Percentiles rank a stretch among this genome's conserved stretches.
phyloP scores from a whole-genome alignment of 2,113 vertebrate genomes.

The Sarotherodon lohbergeri region DNA sequence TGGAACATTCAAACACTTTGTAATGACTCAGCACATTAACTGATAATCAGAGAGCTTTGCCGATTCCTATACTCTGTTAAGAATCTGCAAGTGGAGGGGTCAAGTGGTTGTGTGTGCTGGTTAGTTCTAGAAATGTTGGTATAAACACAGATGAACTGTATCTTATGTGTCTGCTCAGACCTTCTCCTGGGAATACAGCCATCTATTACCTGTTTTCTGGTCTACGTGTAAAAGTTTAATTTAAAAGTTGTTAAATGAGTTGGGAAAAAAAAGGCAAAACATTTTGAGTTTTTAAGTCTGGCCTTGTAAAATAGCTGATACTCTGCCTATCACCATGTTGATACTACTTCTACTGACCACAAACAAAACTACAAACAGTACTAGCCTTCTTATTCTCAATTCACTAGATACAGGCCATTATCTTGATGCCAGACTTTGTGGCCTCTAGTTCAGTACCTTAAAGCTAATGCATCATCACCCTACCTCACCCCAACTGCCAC shows the following conservation, averaged over 20 bases:
- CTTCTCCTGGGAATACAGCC: neutral
- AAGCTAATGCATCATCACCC: neutral
- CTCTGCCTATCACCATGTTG: too few relatives aligned
- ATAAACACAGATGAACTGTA: fast-evolving
- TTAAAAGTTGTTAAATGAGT: neutral
- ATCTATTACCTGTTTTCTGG: neutral
- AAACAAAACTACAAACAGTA: neutral
- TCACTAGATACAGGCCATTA: neutral
- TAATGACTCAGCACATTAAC: neutral
- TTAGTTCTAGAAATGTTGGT: neutral
- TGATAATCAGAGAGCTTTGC: neutral
- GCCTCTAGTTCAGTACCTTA: neutral
- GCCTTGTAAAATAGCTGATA: neutral
- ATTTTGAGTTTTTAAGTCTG: neutral
- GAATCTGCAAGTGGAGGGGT: neutral
- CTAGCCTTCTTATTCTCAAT: neutral
- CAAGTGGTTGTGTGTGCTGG: neutral
- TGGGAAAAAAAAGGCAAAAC: fast-evolving
- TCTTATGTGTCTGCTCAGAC: neutral
- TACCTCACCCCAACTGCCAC: neutral
- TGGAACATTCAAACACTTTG: neutral
- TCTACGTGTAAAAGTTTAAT: neutral
- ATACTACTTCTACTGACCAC: neutral
- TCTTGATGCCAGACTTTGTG: neutral
- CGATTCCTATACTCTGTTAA: fast-evolving